Percentiles rank a stretch among this genome's conserved stretches.
These are phyloP conservation scores for Carcharodon carcharias DNA, from an alignment of 2,797 vertebrate species.

Conservation along the genomic window DNA sequence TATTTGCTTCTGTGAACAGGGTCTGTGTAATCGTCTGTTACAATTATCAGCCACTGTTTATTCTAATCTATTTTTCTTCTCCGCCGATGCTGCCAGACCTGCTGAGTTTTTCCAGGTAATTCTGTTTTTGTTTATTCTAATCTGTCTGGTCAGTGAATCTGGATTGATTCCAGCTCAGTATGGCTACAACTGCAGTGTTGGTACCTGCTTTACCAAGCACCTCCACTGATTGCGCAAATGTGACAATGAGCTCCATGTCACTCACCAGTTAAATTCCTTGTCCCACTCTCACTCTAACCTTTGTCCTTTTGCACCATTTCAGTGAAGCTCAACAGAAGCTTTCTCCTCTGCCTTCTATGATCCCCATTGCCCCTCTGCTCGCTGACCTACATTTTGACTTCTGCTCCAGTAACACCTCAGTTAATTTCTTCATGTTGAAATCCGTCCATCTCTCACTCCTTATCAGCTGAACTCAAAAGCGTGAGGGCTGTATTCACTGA, in stretches of 20 bases:
- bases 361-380: background rate
- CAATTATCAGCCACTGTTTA: background rate
- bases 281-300: background rate
- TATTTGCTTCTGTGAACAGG: background rate
- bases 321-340: background rate
- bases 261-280: background rate
- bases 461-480: background rate
- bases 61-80: no score
- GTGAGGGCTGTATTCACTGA: background rate
- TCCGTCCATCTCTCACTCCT: background rate
- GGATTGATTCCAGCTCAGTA: background rate
- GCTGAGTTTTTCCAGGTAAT: no score
- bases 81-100: no score
- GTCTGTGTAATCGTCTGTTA: background rate
- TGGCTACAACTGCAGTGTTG: background rate
- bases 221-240: background rate
- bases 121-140: background rate
- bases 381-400: background rate
- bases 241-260: background rate
- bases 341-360: background rate
- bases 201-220: background rate
- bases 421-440: background rate
- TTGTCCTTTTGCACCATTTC: background rate
- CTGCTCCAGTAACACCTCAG: background rate
- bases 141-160: background rate